Base-by-base conservation (phyloP, 2,888 invertebrate species). In the Leptinotarsa rubiginosa region DNA sequence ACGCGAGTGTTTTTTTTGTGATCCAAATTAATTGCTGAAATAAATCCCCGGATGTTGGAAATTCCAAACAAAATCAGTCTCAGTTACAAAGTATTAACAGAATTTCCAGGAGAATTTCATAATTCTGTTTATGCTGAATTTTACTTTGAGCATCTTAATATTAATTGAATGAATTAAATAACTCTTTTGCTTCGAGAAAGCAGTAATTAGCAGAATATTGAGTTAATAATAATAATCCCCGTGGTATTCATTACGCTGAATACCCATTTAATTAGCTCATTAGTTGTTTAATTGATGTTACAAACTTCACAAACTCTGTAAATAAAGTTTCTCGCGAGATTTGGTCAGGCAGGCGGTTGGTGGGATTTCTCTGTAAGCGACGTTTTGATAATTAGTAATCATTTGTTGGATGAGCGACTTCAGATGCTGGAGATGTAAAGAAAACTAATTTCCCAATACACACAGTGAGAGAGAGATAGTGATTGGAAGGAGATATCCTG, bases 261-360 rank as follows among this genome's bases (percentile, higher is more conserved):
- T 89, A 87, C 87, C 86, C 88, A 87, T 88, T 88, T 88, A 89
- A 88, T 88, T 88, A 89, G 88, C 88, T 88, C 89, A 88, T 88
- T 88, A 89, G 88, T 86, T 87, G 86, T 87, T 87, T 88, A 88
- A 89, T 88, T 89, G 88, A 88, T 87, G 87, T 87, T 87, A 83
- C 86, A 83, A 75, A 75, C 75, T 83, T 82, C 82, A 80, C 76
- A 79, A 74, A 75, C 76, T 79, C 72, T 76, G 77, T 78, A 80
- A 80, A 82, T 80, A 79, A 80, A 77, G 77, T 75, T 77, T 72
- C 71, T 47, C 64, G 52, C 64, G 72, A 71, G 72, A 65, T 74
- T 74, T 72, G 77, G 77, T 73, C 72, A 72, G 75, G 66, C 68
- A 62, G 65, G 72, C 56, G 72, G 59, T 50, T 62, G 64, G 50